Conservation (phyloP, 1,140 invertebrate genomes). For the Augochlora pura region DNA sequence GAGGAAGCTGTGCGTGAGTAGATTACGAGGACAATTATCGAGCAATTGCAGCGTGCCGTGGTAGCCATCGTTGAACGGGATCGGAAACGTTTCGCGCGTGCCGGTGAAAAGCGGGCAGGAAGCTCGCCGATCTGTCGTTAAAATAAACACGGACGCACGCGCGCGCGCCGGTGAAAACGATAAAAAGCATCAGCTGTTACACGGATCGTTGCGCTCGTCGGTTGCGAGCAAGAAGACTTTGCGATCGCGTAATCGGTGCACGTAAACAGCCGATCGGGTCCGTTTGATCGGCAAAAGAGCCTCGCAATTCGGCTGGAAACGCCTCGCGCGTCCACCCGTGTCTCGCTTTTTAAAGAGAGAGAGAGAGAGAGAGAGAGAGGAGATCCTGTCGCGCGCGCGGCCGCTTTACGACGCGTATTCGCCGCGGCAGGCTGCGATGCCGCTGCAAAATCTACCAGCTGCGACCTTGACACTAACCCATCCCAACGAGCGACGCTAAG, state of each 20-base stretch:
- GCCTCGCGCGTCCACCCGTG: not conserved
- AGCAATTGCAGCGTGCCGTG: no score
- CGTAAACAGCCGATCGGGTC: not conserved
- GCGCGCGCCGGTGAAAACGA: not conserved
- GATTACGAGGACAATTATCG: no score
- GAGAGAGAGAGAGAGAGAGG: no score
- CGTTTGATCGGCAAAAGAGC: not conserved
- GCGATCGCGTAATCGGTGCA: conserved; percentile 5
- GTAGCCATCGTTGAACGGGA: no score
- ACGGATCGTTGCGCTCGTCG: not conserved
- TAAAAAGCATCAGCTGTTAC: not conserved
- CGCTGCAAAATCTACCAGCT: conserved; percentile 16
- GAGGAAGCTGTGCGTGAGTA: no score
- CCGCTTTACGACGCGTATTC: conserved; percentile 14
- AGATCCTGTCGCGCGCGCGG: not conserved
- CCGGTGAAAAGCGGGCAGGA: not conserved
- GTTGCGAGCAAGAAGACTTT: not conserved
- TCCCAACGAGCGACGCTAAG: conserved; percentile 33
- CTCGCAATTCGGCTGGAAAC: not conserved
- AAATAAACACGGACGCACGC: not conserved
- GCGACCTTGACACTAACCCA: conserved; percentile 64
- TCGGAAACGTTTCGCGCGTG: not conserved
- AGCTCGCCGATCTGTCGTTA: not conserved
- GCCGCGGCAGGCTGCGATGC: no score
- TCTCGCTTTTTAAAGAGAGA: no score